Percentiles rank a stretch among this genome's conserved stretches.
Evolutionary conservation across 2,797 vertebrate genomes (phyloP).

Genomic region (Hapalemur alaotrensis): DNA sequence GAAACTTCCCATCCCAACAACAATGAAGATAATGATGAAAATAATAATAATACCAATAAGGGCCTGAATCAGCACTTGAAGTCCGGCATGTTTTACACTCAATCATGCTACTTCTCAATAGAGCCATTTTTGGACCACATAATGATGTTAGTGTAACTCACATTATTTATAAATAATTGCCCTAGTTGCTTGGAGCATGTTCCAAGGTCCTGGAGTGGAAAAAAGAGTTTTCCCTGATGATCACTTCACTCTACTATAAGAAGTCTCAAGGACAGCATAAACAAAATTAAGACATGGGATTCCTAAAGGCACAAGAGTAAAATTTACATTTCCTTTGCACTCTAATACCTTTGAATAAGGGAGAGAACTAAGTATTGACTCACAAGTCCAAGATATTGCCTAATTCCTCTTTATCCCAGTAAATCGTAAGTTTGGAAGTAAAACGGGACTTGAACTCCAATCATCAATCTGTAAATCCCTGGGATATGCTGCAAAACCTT

Average conservation of each 20-base stretch:
- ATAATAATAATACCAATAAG: rapidly evolving
- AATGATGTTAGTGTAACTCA: rapidly evolving
- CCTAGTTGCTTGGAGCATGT: neutral
- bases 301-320: neutral
- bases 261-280: neutral
- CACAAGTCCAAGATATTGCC: rapidly evolving
- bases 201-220: neutral
- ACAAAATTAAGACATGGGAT: neutral
- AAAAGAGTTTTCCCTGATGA: neutral
- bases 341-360: neutral
- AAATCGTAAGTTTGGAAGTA: neutral
- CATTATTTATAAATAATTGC: too few relatives aligned
- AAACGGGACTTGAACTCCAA: neutral
- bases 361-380: neutral
- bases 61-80: neutral
- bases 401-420: neutral
- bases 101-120: neutral
- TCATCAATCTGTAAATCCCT: neutral
- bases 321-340: neutral
- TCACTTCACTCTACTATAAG: too few relatives aligned
- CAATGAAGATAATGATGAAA: neutral
- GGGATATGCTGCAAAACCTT: neutral
- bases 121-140: neutral
- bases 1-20: neutral
- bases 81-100: neutral